Conservation (phyloP, 2,888 invertebrate species). For the Temnothorax rugatulus region DNA sequence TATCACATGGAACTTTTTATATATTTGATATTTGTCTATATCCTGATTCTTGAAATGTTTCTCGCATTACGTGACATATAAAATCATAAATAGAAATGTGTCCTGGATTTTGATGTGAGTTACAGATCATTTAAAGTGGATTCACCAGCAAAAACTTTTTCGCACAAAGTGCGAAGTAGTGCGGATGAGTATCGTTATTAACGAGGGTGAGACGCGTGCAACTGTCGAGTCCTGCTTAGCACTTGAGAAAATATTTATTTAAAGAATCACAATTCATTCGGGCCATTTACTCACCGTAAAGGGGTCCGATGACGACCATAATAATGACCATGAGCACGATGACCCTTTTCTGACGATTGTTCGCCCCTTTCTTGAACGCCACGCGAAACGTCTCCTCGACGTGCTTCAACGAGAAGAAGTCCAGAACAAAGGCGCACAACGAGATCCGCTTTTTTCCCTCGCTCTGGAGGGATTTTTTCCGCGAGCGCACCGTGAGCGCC, state of each 20-base stretch:
- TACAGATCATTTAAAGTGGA: neutral
- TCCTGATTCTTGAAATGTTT: neutral
- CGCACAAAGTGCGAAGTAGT: too few relatives aligned
- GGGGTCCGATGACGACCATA: slow-evolving; percentile 94
- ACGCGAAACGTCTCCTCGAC: slow-evolving; percentile 93
- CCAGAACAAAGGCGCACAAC: slow-evolving; percentile 88
- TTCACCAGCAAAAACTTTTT: neutral
- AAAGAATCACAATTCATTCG: neutral
- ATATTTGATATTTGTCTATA: too few relatives aligned
- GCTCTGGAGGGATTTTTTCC: slow-evolving; percentile 76
- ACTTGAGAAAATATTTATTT: neutral
- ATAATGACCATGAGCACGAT: slow-evolving; percentile 93
- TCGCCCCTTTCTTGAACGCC: slow-evolving; percentile 92
- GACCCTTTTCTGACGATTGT: slow-evolving; percentile 91
- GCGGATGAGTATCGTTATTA: neutral
- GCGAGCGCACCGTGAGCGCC: slow-evolving; percentile 11
- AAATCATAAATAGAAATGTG: neutral
- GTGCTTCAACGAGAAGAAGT: slow-evolving; percentile 93
- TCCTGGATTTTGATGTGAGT: neutral
- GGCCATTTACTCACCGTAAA: slow-evolving; percentile 90
- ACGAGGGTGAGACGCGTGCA: neutral
- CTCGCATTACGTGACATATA: neutral
- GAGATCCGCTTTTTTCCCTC: slow-evolving; percentile 80
- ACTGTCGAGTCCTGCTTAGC: too few relatives aligned
- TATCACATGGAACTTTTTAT: too few relatives aligned